Base-by-base conservation (phyloP, 2,888 invertebrate species). In the Sinhomidia bicolor region DNA sequence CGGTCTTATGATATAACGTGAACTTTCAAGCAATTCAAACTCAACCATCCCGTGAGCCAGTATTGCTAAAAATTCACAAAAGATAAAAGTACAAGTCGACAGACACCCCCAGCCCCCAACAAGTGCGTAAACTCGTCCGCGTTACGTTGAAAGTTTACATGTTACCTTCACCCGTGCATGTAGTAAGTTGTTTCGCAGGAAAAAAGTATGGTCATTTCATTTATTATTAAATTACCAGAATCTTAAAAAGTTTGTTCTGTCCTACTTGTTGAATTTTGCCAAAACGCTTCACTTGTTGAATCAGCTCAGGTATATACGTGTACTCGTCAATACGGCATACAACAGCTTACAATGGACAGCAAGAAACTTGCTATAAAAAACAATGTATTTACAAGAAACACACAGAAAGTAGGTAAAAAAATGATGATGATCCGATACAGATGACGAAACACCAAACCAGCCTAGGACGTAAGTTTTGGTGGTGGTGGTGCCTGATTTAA, bases 401-500 rank as follows among this genome's bases (percentile, higher is more conserved):
- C 4, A n/a, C n/a, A 17, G 36, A 71, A 80, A 36, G 51, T 82
- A 68, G 68, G 68, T 51, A 54, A 82, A 65, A 82, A 79, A 26
- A 23, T 78, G 54, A 32, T 36, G 57, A 68, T 82, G 68, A 44
- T 68, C 3, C 32, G 62, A 54, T 44, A 57, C 29, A 26, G 32
- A 68, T 44, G 82, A 82, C 26, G 51, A 47, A 82, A 29, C 44
- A 62, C n/a, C n/a, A 60, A 65, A 60, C 74, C 74, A 23, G 74
- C 44, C 23, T 10, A 47, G 44, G 47, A 44, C n/a, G 74, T 51
- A 44, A 47, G 74, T 41, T 54, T 9, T 79, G 68, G 60, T 44
- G 36, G 23, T 78, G 62, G 54, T 36, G 44, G 51, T 79, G 36
- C 80, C 71, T 80, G 80, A 86, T 68, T 86, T 86, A 86, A 86